phyloP scores from a whole-genome alignment of 2,113 vertebrate genomes.

The Petrocephalus microphthalmus region DNA sequence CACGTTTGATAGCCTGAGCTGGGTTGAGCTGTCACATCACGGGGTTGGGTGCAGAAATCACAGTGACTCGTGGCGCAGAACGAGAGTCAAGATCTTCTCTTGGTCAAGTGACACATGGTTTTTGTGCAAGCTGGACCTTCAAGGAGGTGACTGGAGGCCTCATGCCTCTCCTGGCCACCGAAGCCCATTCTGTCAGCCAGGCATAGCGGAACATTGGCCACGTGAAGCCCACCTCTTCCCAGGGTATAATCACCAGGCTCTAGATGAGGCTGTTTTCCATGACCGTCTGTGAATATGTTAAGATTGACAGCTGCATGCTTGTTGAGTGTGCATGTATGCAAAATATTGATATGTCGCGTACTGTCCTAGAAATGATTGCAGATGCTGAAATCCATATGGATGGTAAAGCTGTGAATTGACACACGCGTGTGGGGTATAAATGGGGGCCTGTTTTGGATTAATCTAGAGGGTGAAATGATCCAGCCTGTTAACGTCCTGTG shows the following conservation, averaged over 20 bases:
- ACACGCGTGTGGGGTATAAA: too few relatives aligned
- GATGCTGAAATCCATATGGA: background rate
- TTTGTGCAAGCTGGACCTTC: slow-evolving; percentile 1
- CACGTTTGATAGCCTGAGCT: background rate
- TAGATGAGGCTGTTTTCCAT: background rate
- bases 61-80: background rate
- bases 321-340: background rate
- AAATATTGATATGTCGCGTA: background rate
- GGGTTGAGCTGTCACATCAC: slow-evolving; percentile 7
- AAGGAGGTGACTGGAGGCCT: slow-evolving; percentile 12
- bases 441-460: too few relatives aligned
- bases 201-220: background rate
- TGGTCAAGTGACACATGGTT: slow-evolving; percentile 13
- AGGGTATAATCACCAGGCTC: background rate
- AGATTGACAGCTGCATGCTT: background rate
- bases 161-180: background rate
- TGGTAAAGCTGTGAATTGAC: background rate
- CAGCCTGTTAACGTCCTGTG: too few relatives aligned
- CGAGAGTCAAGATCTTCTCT: background rate
- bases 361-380: background rate
- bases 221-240: background rate
- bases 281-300: background rate
- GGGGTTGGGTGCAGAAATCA: background rate
- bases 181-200: slow-evolving; percentile 17
- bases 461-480: too few relatives aligned